Base-by-base conservation (phyloP, 1,140 invertebrate species). In the Helicoverpa zea region DNA sequence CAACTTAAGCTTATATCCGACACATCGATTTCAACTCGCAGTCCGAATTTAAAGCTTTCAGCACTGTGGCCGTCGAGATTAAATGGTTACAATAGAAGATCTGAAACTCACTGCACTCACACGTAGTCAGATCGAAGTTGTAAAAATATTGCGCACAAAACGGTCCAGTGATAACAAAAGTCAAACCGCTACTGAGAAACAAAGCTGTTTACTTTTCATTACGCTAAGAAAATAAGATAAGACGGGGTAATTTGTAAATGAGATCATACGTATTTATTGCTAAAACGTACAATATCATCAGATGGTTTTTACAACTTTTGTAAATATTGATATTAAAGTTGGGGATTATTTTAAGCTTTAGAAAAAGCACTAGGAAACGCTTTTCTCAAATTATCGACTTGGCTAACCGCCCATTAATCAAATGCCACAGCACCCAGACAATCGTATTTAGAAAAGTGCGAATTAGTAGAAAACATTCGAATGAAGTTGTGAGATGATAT, bases 171-270 rank as follows among this genome's bases (percentile, higher is more conserved):
- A 66, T 77, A 66, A 76, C 14, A 76, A 52, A 61, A 29, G 56
- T 63, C 63, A n/a, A 47, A 49, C 18, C 11, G 18, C 49, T 51
- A 72, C 74, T 51, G 58, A 74, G 79, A 72, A 61, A 59, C 49
- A 75, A 76, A 81, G 54, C 54, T 81, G 80, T 81, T 81, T 81
- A 70, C 73, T 59, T 43, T 49, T 16, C 18, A 76, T 63, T 76
- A 59, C 73, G 73, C 63, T 16, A 30, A 11, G 23, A n/a, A n/a
- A 16, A 43, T 79, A n/a, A n/a, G 87, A 88, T 88, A 88, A 88
- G 82, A 73, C 64, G 56, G 84, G 79, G 83, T 81, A 79, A 77
- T 84, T 86, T 84, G 72, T 82, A 82, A 82, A 89, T 88, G 86
- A 89, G 83, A 87, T 76, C 73, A 76, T 63, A 49, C 7, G 73